Base-by-base conservation (phyloP, 2,888 invertebrate genomes). In the Sarcophaga carnaria region DNA sequence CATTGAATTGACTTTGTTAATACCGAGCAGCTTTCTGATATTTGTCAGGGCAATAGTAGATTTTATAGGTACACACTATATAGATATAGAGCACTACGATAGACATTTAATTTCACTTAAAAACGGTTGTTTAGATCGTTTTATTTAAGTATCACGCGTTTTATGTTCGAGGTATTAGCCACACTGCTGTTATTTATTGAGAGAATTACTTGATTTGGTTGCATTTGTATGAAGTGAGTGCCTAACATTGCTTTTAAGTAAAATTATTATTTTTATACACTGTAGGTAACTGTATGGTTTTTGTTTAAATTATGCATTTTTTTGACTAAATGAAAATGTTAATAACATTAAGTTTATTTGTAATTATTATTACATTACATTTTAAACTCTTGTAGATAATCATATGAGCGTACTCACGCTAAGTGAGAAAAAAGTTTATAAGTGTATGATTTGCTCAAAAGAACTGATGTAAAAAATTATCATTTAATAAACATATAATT, bases 191-290 rank as follows among this genome's bases (percentile, higher is more conserved):
- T 75, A 49, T 54, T 76, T 76, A n/a, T 59, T 76, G 66, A 59
- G 76, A 67, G 66, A 17, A 22, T 47, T 47, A 37, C 12, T 8
- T 66, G 66, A 27, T 54, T 4, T 54, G 54, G 54, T 4, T 54
- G 54, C 17, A 54, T n/a, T 22, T 62, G 62, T 22, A 20, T 17
- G 8, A 22, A 62, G 1, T 77, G 54, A 22, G 14, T 17, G 12
- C 20, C 14, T 27, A 77, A 77, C 60, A 78, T 77, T 77, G 72
- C 64, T 83, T 77, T 75, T 67, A n/a, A n/a, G 11, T 3, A 45
- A 17, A 8, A 25, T 77, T 45, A 14, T 66, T 67, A 20, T 69
- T 69, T 22, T 54, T 54, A 22, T 70, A 25, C n/a, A 70, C 22
- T 14, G 20, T 3, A n/a, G 8, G n/a, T 20, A 5, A 8, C 14